Percentiles rank a stretch among this genome's conserved stretches.
Conservation (phyloP, 92 coral and sea anemone genomes). For the Pocillopora meandrina region DNA sequence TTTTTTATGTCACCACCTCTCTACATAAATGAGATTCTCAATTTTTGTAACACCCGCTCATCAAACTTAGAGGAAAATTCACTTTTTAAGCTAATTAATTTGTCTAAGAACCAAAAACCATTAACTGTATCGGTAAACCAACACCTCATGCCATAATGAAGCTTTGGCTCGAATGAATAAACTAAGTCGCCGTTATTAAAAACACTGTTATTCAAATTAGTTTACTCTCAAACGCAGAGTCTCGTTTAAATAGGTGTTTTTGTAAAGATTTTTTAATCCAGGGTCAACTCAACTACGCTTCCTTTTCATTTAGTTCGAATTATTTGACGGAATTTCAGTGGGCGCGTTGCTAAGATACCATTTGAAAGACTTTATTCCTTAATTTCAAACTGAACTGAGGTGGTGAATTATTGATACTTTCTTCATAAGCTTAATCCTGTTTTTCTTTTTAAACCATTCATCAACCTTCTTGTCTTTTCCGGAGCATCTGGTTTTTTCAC, state of each 20-base stretch:
- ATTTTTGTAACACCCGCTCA: not conserved
- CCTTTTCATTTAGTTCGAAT: not conserved
- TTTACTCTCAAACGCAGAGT: no score
- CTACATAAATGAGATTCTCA: not conserved
- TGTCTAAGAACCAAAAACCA: not conserved
- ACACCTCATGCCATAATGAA: not conserved
- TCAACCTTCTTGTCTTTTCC: conserved; percentile 17
- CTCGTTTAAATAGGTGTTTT: no score
- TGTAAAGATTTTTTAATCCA: no score
- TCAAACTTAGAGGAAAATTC: not conserved
- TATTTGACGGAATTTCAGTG: not conserved
- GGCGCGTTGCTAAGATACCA: conserved; percentile 15
- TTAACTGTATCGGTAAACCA: not conserved
- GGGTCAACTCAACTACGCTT: no score
- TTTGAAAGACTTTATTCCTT: not conserved
- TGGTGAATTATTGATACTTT: conserved; percentile 17
- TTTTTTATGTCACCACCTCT: not conserved
- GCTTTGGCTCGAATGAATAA: not conserved
- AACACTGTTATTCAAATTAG: no score
- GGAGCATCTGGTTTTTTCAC: conserved; percentile 30
- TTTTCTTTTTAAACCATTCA: conserved; percentile 7
- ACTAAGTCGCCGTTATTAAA: not conserved
- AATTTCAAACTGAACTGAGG: conserved; percentile 8
- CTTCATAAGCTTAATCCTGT: not conserved
- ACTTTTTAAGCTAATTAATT: not conserved